Conservation (phyloP, 2,888 invertebrate genomes). For the Clistopyga incitator region DNA sequence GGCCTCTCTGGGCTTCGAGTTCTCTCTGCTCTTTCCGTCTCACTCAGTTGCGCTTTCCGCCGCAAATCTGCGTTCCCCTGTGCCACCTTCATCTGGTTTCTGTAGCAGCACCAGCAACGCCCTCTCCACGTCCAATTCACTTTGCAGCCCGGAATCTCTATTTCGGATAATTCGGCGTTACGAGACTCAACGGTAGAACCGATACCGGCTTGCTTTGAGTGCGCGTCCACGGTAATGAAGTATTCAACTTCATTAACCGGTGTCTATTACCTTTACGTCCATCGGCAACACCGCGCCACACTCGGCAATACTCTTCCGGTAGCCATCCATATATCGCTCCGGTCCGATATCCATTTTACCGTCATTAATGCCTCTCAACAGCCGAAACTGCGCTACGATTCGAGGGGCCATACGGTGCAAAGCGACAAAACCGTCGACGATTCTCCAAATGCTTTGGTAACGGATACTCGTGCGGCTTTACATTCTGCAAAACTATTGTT, state of each 20-base stretch:
- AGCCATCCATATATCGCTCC: background rate
- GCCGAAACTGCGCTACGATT: background rate
- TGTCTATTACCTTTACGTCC: slow-evolving; percentile 9
- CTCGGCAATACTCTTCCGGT: background rate
- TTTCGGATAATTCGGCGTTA: slow-evolving; percentile 16
- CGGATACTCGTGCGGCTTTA: background rate
- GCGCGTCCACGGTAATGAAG: slow-evolving; percentile 25
- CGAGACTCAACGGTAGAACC: background rate
- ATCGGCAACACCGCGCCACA: background rate
- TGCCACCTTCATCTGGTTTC: background rate
- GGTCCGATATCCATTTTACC: slow-evolving; percentile 20
- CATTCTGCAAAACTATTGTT: slow-evolving; percentile 27
- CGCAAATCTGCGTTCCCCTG: background rate
- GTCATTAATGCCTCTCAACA: slow-evolving; percentile 14
- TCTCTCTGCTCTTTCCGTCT: slow-evolving; percentile 23
- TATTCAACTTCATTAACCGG: slow-evolving; percentile 24
- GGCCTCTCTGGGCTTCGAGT: slow-evolving; percentile 24
- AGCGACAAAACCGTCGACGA: background rate
- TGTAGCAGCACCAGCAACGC: background rate
- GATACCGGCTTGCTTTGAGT: slow-evolving; percentile 1
- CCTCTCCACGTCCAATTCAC: background rate
- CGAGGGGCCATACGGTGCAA: background rate
- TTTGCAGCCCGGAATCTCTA: background rate
- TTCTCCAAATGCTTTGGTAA: background rate
- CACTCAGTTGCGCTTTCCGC: slow-evolving; percentile 16